phyloP scores from a whole-genome alignment of 1,140 invertebrate species.

The Drosophila fuyamai region DNA sequence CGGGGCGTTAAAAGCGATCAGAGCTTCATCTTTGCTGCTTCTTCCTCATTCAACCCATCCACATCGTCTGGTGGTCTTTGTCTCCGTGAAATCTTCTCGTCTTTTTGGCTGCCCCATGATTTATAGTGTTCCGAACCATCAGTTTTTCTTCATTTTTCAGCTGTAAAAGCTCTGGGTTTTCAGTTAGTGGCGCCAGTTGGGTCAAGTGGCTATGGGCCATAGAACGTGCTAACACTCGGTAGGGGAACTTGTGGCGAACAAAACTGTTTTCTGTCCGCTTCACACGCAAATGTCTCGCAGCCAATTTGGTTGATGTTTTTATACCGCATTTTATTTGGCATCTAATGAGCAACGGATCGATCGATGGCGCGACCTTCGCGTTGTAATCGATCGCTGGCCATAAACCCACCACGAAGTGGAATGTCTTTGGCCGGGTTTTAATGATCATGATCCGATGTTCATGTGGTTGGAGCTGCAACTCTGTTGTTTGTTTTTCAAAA shows the following conservation, averaged over 20 bases:
- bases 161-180: conserved; percentile 47
- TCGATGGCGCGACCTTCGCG: conserved; percentile 66
- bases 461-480: conserved; percentile 8
- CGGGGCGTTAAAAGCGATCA: conserved; percentile 48
- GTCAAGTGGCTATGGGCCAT: conserved; percentile 55
- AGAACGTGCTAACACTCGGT: conserved; percentile 76
- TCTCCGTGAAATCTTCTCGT: conserved; percentile 53
- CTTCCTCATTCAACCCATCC: conserved; percentile 19
- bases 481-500: conserved; percentile 64
- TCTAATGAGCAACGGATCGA: conserved; percentile 69
- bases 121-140: conserved; percentile 58
- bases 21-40: conserved; percentile 40
- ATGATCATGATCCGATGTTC: conserved; percentile 53
- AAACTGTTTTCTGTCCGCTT: conserved; percentile 63
- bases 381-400: conserved; percentile 70
- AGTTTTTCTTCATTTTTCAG: conserved; percentile 33
- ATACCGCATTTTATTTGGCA: conserved; percentile 81
- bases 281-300: conserved; percentile 74
- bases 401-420: conserved; percentile 77
- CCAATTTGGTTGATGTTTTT: conserved; percentile 74
- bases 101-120: conserved; percentile 52
- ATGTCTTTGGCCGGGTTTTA: conserved; percentile 72
- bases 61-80: conserved; percentile 23
- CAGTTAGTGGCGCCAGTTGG: conserved; percentile 65
- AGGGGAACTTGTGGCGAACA: conserved; percentile 9